Conservation (phyloP, 2,888 invertebrate species). For the Meiosimyza decipiens region DNA sequence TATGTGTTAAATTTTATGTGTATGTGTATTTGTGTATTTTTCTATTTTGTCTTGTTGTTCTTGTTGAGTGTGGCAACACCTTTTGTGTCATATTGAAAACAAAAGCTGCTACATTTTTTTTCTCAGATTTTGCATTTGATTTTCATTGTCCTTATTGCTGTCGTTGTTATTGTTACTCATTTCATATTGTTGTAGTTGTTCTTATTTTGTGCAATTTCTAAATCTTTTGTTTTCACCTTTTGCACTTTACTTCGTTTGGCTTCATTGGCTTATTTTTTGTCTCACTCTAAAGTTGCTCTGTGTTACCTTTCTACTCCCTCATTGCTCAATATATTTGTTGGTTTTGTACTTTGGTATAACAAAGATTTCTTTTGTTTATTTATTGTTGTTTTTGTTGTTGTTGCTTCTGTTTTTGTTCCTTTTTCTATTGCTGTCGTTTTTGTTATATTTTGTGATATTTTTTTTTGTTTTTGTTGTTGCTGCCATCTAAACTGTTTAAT, state of each 20-base stretch:
- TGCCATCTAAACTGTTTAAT: constrained; percentile 22
- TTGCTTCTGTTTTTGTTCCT: no score
- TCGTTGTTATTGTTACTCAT: constrained; percentile 7
- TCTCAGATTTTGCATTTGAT: constrained; percentile 18
- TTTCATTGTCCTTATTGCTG: constrained; percentile 10
- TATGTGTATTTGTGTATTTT: background rate
- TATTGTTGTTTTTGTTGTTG: background rate
- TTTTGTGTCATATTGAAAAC: constrained; percentile 28
- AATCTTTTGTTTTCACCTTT: no score
- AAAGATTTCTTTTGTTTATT: no score
- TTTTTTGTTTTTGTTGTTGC: constrained; percentile 7
- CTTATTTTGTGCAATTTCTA: no score
- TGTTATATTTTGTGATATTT: background rate
- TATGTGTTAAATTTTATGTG: no score
- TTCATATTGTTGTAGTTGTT: constrained; percentile 6
- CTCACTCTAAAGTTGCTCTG: no score
- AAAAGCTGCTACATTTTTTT: constrained; percentile 31
- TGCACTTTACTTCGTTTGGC: no score
- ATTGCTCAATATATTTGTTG: no score
- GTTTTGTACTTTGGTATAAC: no score
- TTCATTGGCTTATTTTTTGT: no score
- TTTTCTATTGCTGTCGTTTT: constrained; percentile 7
- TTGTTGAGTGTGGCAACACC: constrained; percentile 5
- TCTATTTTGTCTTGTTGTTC: constrained; percentile 9
- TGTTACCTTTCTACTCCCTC: no score